phyloP scores from a whole-genome alignment of 92 coral and sea anemone species.

The Paragorgia papillata region DNA sequence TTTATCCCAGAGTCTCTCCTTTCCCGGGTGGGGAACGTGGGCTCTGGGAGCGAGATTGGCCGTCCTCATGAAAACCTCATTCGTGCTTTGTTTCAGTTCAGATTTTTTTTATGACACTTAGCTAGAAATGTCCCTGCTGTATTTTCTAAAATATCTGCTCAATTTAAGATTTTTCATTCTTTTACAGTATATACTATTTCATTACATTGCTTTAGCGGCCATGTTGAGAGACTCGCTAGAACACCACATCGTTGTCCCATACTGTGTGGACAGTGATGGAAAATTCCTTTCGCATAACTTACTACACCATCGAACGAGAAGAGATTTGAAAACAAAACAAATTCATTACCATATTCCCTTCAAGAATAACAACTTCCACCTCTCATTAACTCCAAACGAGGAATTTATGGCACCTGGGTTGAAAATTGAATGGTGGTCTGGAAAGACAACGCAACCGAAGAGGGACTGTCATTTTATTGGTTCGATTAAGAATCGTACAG shows the following conservation, averaged over 20 bases:
- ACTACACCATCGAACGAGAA: constrained; percentile 29
- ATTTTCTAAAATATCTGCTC: too few relatives aligned
- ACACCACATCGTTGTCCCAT: constrained; percentile 62
- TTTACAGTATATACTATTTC: too few relatives aligned
- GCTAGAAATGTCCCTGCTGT: too few relatives aligned
- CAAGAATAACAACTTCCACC: constrained; percentile 69
- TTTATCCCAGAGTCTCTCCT: too few relatives aligned
- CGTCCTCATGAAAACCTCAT: too few relatives aligned
- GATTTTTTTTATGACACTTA: too few relatives aligned
- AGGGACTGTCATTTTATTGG: constrained; percentile 82
- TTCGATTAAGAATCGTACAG: constrained; percentile 71
- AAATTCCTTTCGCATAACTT: constrained; percentile 72
- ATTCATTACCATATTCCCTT: constrained; percentile 71
- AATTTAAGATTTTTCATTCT: too few relatives aligned
- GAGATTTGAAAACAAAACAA: constrained; percentile 28
- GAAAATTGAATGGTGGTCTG: constrained; percentile 63
- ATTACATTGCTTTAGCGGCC: constrained; percentile 24
- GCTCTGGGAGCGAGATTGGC: too few relatives aligned
- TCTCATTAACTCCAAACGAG: constrained; percentile 59
- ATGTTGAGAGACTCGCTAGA: constrained; percentile 14
- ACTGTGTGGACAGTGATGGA: constrained; percentile 65
- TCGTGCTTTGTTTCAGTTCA: too few relatives aligned
- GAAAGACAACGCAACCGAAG: constrained; percentile 45
- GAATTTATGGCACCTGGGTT: constrained; percentile 70
- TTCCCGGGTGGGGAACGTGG: too few relatives aligned